Conservation (phyloP, 2,113 vertebrate species). For the Saccopteryx leptura region DNA sequence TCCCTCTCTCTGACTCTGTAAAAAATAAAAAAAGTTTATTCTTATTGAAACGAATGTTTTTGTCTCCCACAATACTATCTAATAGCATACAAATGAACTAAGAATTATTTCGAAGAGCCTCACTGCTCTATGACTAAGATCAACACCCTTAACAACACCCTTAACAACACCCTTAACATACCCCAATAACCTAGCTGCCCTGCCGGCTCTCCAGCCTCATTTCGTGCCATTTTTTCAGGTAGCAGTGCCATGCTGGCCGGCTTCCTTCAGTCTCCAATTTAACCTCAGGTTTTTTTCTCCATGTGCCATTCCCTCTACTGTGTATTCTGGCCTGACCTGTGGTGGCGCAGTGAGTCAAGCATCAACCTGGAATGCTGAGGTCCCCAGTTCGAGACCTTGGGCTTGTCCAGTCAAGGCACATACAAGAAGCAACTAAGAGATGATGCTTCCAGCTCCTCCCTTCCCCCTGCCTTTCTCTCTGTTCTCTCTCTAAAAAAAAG, state of each 20-base stretch:
- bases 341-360: no score
- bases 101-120: background rate
- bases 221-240: background rate
- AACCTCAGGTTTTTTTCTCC: background rate
- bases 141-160: background rate
- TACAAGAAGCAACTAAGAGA: no score
- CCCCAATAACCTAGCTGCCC: background rate
- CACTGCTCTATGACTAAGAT: background rate
- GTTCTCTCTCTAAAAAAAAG: no score
- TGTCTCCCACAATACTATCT: background rate
- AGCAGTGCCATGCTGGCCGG: background rate
- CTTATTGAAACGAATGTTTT: conserved; percentile 32
- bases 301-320: background rate
- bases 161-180: background rate
- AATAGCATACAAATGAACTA: background rate
- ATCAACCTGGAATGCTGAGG: no score
- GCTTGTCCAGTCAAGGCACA: no score
- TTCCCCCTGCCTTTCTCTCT: no score
- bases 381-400: no score
- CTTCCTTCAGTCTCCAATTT: background rate
- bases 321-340: no score
- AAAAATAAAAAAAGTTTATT: background rate
- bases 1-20: no score
- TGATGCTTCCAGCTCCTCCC: no score
- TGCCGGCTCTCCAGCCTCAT: background rate